Percentiles rank a stretch among this genome's conserved stretches.
phyloP scores from a whole-genome alignment of 92 coral and sea anemone species.

The Umimayanthus chanpuru region DNA sequence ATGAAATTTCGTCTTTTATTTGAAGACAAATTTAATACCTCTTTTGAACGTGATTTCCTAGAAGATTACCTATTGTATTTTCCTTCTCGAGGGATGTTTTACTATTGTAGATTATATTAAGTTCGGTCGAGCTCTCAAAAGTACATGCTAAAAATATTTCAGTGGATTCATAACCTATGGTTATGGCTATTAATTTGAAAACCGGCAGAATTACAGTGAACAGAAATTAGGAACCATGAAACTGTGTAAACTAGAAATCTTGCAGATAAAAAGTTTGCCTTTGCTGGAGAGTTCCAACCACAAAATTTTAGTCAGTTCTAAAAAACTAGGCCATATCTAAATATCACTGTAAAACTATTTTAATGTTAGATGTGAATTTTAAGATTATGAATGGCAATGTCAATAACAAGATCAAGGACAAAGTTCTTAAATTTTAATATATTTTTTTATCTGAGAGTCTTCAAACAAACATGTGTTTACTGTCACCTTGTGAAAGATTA shows the following conservation, averaged over 20 bases:
- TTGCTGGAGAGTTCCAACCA: background rate
- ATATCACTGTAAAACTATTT: background rate
- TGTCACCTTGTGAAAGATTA: background rate
- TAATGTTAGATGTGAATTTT: background rate
- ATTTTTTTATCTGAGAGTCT: background rate
- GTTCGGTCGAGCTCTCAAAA: background rate
- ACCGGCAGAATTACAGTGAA: no score
- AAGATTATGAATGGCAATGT: no score
- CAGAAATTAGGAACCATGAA: background rate
- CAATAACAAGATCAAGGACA: background rate
- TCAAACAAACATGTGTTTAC: background rate
- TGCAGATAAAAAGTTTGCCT: background rate
- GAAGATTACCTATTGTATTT: background rate
- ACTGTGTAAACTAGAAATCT: background rate
- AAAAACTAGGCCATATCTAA: background rate
- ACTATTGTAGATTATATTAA: background rate
- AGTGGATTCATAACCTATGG: no score
- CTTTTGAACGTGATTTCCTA: background rate
- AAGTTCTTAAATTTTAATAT: background rate
- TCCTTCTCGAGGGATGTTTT: background rate
- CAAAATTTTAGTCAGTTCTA: no score
- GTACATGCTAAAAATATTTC: background rate
- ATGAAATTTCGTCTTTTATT: background rate
- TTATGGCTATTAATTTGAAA: no score
- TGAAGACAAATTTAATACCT: background rate